Base-by-base conservation (phyloP, 2,113 vertebrate genomes). In the Odocoileus virginianus region DNA sequence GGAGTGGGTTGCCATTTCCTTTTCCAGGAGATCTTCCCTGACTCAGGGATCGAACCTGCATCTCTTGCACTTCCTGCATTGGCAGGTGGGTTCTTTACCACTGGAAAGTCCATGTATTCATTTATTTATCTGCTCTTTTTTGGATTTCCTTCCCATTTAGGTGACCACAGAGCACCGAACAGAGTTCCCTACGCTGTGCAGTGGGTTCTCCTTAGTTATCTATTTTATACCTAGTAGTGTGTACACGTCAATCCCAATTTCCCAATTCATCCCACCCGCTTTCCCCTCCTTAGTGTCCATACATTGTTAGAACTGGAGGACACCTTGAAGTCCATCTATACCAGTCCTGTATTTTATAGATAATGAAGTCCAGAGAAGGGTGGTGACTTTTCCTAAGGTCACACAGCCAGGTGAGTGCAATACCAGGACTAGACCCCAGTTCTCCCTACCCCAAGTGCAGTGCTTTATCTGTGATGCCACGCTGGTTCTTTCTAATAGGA, bases 381-480 rank as follows among this genome's bases (percentile, higher is more conserved):
- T 83, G 54, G 81, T 52, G 86, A 87, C 61, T 74, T 85, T 76
- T 33, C 30, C 36, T n/a, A 45, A 95, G 36, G 57, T 64, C 74
- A 93, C 93, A 82, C 21, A 52, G 54, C 67, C 50, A 89, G 25
- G 33, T 16, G 23, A 30, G n/a, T 8, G 1, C 28, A 23, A 16
- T 17, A 36, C n/a, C 74, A 71, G 30, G 14, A 15, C 54, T 60
- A 43, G 43, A 92, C 67, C 33, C 54, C 33, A 45, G 36, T 47
- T 86, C n/a, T 94, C 40, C 36, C 25, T 45, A 43, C 60, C 13
- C 27, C 55, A n/a, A 19, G 30, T 43, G 33, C 50, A 43, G 30
- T 23, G 23, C 55, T 40, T 67, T 82, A 28, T 17, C 67, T 47
- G 11, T 43, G 55, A 79, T 36, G 10, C 36, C 27, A 7, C 7